Evolutionary conservation across 2,113 vertebrate species (phyloP).

Genomic region (Haemorhous mexicanus): DNA sequence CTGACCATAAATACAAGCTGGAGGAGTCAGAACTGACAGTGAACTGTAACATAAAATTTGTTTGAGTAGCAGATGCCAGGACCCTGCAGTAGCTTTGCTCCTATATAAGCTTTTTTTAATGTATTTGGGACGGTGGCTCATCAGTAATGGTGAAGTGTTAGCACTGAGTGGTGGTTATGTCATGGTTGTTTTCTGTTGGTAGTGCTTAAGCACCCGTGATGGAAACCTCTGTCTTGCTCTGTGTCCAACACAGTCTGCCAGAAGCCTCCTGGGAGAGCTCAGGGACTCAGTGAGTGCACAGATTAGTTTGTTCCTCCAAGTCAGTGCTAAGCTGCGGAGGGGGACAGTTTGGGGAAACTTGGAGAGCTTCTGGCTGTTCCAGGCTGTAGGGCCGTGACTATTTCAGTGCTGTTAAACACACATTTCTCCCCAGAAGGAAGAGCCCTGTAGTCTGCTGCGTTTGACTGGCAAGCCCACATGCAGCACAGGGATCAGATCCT

Average conservation of each 20-base stretch:
- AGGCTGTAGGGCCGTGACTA: background rate
- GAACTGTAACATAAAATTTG: background rate
- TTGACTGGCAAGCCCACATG: background rate
- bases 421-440: background rate
- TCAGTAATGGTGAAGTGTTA: background rate
- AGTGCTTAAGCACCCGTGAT: background rate
- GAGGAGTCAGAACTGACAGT: background rate
- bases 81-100: background rate
- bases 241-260: background rate
- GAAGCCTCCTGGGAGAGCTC: background rate
- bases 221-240: background rate
- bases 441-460: background rate
- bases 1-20: background rate
- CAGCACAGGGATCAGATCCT: background rate
- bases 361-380: constrained; percentile 9
- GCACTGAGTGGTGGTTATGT: background rate
- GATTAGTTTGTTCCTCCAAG: constrained; percentile 39
- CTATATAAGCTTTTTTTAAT: background rate
- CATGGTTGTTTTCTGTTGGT: background rate
- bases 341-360: constrained; percentile 46
- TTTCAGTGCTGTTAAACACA: background rate
- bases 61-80: background rate
- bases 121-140: background rate
- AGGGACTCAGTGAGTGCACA: background rate
- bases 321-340: background rate